Percentiles rank a stretch among this genome's conserved stretches.
These are phyloP conservation scores for Scaeva pyrastri DNA, from an alignment of 2,888 invertebrate genomes.

Conservation along the genomic window DNA sequence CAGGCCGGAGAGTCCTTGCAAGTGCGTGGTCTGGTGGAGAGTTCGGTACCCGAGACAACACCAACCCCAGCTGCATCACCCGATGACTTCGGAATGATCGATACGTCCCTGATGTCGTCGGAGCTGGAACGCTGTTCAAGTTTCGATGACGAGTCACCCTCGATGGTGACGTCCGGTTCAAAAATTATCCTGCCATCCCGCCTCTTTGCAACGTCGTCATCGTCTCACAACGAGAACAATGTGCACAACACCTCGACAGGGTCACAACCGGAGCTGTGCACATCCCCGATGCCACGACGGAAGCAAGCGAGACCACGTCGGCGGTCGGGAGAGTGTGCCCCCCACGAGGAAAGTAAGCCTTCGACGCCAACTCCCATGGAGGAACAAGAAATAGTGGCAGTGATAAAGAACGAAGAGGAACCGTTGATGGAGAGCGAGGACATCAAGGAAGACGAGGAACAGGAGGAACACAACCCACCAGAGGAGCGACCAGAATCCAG, in stretches of 20 bases:
- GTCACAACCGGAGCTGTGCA: slow-evolving; percentile 85
- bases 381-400: slow-evolving; percentile 77
- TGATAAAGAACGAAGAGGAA: slow-evolving; percentile 84
- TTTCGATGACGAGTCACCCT: slow-evolving; percentile 84
- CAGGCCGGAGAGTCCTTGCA: slow-evolving; percentile 95
- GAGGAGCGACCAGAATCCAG: slow-evolving; percentile 64
- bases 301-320: slow-evolving; percentile 94
- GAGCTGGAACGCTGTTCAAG: slow-evolving; percentile 82
- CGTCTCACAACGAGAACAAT: slow-evolving; percentile 84
- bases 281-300: slow-evolving; percentile 92
- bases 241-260: slow-evolving; percentile 79
- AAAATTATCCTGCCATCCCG: slow-evolving; percentile 82
- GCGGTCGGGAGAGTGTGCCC: slow-evolving; percentile 90
- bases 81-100: slow-evolving; percentile 82
- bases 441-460: slow-evolving; percentile 84
- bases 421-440: slow-evolving; percentile 84
- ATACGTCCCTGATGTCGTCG: slow-evolving; percentile 80
- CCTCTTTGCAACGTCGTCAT: slow-evolving; percentile 81
- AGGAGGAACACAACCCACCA: slow-evolving; percentile 76
- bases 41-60: slow-evolving; percentile 84
- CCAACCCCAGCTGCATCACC: slow-evolving; percentile 83
- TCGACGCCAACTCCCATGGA: slow-evolving; percentile 75
- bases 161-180: slow-evolving; percentile 82
- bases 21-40: slow-evolving; percentile 91
- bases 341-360: slow-evolving; percentile 86